These are phyloP conservation scores for Serrognathus titanus DNA, from an alignment of 2,888 invertebrate species.

Conservation along the genomic window DNA sequence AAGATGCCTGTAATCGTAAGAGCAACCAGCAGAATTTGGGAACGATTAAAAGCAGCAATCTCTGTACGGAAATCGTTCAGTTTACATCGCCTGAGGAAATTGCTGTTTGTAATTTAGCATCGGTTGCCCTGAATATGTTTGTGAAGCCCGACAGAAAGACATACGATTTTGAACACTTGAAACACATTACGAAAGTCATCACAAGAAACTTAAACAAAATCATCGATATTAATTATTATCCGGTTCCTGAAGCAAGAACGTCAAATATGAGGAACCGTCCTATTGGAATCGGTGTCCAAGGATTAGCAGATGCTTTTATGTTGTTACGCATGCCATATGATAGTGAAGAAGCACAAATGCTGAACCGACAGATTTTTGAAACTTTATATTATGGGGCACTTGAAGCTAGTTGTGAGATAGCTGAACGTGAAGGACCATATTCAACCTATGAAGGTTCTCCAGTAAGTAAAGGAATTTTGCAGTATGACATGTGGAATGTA, in stretches of 20 bases:
- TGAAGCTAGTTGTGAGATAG: slow-evolving; percentile 93
- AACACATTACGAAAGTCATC: slow-evolving; percentile 81
- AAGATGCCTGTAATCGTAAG: slow-evolving; percentile 95
- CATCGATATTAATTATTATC: slow-evolving; percentile 95
- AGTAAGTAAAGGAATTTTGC: slow-evolving; percentile 91
- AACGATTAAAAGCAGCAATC: slow-evolving; percentile 95
- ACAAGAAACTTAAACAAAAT: slow-evolving; percentile 94
- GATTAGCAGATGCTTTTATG: slow-evolving; percentile 94
- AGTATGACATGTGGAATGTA: slow-evolving; percentile 97
- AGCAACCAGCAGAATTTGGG: slow-evolving; percentile 98
- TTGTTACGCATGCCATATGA: slow-evolving; percentile 92
- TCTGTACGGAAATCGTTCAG: slow-evolving; percentile 97
- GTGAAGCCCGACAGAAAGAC: slow-evolving; percentile 70
- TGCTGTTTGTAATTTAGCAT: slow-evolving; percentile 97
- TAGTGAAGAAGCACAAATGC: slow-evolving; percentile 74
- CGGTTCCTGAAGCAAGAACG: slow-evolving; percentile 78
- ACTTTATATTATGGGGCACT: slow-evolving; percentile 96
- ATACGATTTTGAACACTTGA: slow-evolving; percentile 85
- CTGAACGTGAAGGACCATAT: slow-evolving; percentile 80
- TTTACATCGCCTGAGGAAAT: slow-evolving; percentile 90
- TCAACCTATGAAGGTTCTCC: slow-evolving; percentile 90
- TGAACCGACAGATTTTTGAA: slow-evolving; percentile 97
- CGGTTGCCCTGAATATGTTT: slow-evolving; percentile 94
- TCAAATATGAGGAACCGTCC: slow-evolving; percentile 88
- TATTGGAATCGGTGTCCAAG: slow-evolving; percentile 94